phyloP scores from a whole-genome alignment of 2,888 invertebrate genomes.

The Teleogryllus oceanicus region DNA sequence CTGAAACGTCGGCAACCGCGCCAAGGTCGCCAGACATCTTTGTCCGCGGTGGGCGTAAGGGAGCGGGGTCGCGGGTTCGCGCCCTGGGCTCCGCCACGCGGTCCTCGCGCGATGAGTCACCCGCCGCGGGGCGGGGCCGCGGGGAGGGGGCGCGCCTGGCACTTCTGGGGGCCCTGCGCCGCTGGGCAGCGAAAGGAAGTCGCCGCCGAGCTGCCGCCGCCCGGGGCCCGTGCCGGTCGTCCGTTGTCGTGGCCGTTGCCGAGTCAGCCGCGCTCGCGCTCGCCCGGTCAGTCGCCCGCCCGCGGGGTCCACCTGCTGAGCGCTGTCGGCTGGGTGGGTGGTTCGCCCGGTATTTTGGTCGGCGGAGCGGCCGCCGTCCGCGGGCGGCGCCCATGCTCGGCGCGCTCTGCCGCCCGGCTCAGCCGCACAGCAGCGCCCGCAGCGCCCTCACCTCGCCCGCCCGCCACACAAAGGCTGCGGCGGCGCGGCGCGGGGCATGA shows the following conservation, averaged over 20 bases:
- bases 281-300: no score
- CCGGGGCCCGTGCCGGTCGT: neutral
- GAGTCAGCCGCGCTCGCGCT: no score
- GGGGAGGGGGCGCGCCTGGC: neutral
- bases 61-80: no score
- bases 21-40: neutral
- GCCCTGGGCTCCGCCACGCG: no score
- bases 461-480: conserved; percentile 32
- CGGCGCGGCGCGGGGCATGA: conserved; percentile 26
- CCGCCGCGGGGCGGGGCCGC: neutral
- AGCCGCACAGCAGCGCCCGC: conserved; percentile 32
- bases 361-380: neutral
- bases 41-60: no score
- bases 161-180: neutral
- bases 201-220: neutral
- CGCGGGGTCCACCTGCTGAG: no score
- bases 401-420: neutral
- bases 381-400: no score
- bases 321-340: no score
- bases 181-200: neutral
- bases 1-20: conserved; percentile 1
- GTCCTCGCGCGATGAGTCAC: neutral
- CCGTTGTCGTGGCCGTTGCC: no score
- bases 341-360: no score
- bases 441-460: conserved; percentile 29